These are phyloP conservation scores for Ceyx melanurus DNA, from an alignment of 2,113 vertebrate species.

Conservation along the genomic window DNA sequence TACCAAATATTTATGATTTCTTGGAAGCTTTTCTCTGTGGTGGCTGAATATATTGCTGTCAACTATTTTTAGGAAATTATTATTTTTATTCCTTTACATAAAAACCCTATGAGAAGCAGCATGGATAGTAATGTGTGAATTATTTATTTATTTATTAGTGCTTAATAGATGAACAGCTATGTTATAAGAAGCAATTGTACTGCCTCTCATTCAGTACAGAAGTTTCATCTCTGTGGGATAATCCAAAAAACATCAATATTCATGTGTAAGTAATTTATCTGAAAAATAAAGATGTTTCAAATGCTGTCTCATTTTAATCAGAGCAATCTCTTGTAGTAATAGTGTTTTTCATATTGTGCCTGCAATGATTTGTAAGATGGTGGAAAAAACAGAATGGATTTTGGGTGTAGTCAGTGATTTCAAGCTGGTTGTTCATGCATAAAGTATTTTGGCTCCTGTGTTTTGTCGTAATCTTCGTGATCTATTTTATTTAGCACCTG, in stretches of 20 bases:
- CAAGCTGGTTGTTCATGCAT: background rate
- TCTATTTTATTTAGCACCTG: background rate
- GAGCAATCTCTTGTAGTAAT: background rate
- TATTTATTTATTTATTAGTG: slow-evolving; percentile 56
- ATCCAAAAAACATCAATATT: slow-evolving; percentile 41
- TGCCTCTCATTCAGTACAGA: slow-evolving; percentile 73
- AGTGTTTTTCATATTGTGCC: background rate
- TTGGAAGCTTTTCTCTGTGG: background rate
- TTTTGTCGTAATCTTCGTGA: background rate
- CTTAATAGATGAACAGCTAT: slow-evolving; percentile 81
- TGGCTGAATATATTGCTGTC: background rate
- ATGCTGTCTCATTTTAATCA: background rate
- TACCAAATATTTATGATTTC: background rate
- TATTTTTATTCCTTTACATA: background rate
- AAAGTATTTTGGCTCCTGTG: background rate
- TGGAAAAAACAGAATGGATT: background rate
- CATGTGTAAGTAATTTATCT: slow-evolving; percentile 70
- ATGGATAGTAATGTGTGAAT: background rate
- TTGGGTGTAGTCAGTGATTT: background rate
- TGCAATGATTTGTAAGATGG: background rate
- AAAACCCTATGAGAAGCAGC: background rate
- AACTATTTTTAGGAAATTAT: background rate
- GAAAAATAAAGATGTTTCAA: background rate
- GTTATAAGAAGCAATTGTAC: slow-evolving; percentile 76
- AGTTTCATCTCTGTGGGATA: slow-evolving; percentile 71